A percentile compares a stretch with the other conserved stretches of the same genome.
These are phyloP conservation scores for Pammene fasciana DNA, from an alignment of 2,888 invertebrate genomes.

Conservation along the genomic window DNA sequence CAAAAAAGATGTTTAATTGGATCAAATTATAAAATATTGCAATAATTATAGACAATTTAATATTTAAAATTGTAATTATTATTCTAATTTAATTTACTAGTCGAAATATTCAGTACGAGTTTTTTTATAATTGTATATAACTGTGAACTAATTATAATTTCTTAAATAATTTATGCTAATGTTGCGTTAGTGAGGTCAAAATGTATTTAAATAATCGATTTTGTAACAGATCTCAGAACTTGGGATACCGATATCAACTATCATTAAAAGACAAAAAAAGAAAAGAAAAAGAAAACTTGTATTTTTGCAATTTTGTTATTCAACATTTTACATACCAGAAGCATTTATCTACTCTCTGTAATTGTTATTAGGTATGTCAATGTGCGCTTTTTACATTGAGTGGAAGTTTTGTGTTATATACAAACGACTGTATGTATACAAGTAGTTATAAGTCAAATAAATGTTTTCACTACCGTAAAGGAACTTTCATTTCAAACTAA, in stretches of 20 bases:
- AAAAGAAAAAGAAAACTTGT: neutral
- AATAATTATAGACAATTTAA: neutral
- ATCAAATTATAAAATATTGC: neutral
- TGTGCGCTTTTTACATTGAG: slow-evolving; percentile 18
- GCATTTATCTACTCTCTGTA: slow-evolving; percentile 27
- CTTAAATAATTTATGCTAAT: neutral
- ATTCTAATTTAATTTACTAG: slow-evolving; percentile 35
- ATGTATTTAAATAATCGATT: neutral
- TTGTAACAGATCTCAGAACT: too few species aligned
- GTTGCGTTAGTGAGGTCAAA: neutral
- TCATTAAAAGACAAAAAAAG: too few species aligned
- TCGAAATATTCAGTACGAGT: slow-evolving; percentile 30
- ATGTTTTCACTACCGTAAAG: slow-evolving; percentile 67
- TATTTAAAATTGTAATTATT: slow-evolving; percentile 12
- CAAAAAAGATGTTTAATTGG: neutral
- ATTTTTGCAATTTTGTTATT: slow-evolving; percentile 6
- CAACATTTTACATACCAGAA: slow-evolving; percentile 33
- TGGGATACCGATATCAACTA: too few species aligned
- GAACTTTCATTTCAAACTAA: neutral
- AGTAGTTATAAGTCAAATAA: slow-evolving; percentile 60
- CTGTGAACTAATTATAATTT: slow-evolving; percentile 6
- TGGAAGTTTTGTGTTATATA: slow-evolving; percentile 44
- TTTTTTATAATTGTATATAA: slow-evolving; percentile 31
- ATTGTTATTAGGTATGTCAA: slow-evolving; percentile 1
- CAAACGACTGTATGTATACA: slow-evolving; percentile 74